Conservation (phyloP, 2,797 vertebrate species). For the Todus mexicanus region DNA sequence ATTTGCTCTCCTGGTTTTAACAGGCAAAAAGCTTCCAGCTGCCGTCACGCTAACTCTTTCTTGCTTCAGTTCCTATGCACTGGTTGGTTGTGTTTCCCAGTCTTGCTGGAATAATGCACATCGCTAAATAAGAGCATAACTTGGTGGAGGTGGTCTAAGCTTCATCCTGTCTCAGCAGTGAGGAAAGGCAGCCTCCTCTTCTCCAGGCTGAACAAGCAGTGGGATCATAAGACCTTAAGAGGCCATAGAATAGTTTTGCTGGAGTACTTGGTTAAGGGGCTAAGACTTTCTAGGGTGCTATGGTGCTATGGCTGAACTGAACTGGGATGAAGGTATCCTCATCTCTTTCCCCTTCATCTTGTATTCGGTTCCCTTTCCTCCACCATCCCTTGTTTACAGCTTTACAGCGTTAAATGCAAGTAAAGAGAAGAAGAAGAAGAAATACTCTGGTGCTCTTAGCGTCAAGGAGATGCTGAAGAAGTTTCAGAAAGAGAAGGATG, state of each 20-base stretch:
- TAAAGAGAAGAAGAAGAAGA: constrained; percentile 86
- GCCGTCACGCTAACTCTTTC: neutral
- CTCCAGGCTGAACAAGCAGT: neutral
- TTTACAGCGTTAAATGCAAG: constrained; percentile 79
- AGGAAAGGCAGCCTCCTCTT: neutral
- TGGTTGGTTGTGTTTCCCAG: neutral
- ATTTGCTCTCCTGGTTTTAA: neutral
- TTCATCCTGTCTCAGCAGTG: neutral
- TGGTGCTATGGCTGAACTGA: neutral
- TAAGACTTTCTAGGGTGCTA: neutral
- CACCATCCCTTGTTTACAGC: constrained; percentile 31
- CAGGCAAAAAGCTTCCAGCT: neutral
- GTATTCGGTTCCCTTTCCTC: neutral
- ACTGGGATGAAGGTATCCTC: neutral
- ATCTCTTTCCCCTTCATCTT: neutral
- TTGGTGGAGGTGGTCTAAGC: neutral
- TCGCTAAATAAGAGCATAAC: neutral
- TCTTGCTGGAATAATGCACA: neutral
- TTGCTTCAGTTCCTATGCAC: neutral
- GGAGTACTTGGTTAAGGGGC: neutral
- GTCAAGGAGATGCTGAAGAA: constrained; percentile 92
- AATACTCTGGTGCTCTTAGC: constrained; percentile 72
- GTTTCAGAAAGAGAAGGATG: constrained; percentile 89
- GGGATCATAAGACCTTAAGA: neutral
- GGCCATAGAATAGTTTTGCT: neutral